Conservation (phyloP, 2,113 vertebrate species). For the Pangasianodon gigas region DNA sequence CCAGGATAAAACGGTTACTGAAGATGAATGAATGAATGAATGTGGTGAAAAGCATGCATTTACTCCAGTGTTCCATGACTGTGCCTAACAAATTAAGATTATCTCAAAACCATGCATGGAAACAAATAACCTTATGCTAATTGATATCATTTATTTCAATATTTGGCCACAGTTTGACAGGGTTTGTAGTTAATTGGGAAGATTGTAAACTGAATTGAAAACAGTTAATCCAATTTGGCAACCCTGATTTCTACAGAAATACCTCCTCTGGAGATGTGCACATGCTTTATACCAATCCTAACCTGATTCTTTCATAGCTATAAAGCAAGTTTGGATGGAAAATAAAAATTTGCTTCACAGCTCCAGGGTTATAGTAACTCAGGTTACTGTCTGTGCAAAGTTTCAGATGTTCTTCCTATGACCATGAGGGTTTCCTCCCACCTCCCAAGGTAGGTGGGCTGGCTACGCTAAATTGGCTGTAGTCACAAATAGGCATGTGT, state of each 20-base stretch:
- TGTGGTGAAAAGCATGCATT: background rate
- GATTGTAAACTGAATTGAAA: slow-evolving; percentile 8
- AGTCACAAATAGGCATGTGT: background rate
- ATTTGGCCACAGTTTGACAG: slow-evolving; percentile 8
- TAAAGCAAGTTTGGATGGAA: background rate
- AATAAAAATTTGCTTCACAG: background rate
- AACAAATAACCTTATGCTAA: slow-evolving; percentile 21
- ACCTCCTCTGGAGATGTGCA: background rate
- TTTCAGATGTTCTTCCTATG: background rate
- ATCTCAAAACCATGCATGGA: background rate
- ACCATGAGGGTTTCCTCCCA: background rate
- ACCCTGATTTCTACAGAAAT: background rate
- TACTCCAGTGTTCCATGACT: background rate
- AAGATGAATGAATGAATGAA: background rate
- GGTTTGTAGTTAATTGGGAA: background rate
- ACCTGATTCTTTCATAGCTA: background rate
- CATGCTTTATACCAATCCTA: background rate
- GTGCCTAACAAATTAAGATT: background rate
- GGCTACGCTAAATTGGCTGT: background rate
- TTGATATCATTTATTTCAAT: background rate
- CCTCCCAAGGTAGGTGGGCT: background rate
- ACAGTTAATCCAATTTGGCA: slow-evolving; percentile 6
- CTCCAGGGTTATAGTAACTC: background rate
- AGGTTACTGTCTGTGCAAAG: background rate
- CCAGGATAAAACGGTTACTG: background rate